Percentiles rank a stretch among this genome's conserved stretches.
Evolutionary conservation across 2,888 invertebrate species (phyloP).

Genomic region (Lycophotia porphyrea): DNA sequence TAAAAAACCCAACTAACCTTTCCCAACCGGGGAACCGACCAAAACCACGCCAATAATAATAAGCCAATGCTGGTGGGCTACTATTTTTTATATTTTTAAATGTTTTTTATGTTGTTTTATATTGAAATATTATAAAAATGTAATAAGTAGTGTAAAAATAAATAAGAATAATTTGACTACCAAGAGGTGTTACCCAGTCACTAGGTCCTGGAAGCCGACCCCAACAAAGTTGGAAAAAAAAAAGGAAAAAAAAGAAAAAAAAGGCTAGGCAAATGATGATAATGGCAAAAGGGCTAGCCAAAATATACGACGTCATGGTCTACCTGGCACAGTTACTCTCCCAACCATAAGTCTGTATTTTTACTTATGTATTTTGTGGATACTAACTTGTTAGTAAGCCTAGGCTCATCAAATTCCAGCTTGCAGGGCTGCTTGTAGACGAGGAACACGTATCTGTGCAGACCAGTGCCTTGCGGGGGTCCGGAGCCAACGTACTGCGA

Average conservation of each 20-base stretch:
- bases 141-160: too few species aligned
- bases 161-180: too few species aligned
- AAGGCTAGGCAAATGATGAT: background rate
- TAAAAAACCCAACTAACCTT: background rate
- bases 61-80: too few species aligned
- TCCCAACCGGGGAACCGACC: background rate
- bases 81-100: too few species aligned
- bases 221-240: background rate
- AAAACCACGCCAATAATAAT: too few species aligned
- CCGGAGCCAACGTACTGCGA: constrained; percentile 96
- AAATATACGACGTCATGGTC: background rate
- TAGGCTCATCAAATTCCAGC: constrained; percentile 89
- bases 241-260: too few species aligned
- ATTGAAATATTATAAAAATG: too few species aligned
- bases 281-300: background rate
- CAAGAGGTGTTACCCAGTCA: background rate
- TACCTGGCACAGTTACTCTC: background rate
- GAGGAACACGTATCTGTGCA: constrained; percentile 95
- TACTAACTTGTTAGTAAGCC: constrained; percentile 87
- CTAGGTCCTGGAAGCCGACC: background rate
- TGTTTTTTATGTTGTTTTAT: too few species aligned
- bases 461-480: constrained; percentile 94
- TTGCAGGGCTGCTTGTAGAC: constrained; percentile 93
- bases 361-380: background rate
- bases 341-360: background rate